Evolutionary conservation across 2,113 vertebrate genomes (phyloP).

Genomic region (Corythornis cristatus): DNA sequence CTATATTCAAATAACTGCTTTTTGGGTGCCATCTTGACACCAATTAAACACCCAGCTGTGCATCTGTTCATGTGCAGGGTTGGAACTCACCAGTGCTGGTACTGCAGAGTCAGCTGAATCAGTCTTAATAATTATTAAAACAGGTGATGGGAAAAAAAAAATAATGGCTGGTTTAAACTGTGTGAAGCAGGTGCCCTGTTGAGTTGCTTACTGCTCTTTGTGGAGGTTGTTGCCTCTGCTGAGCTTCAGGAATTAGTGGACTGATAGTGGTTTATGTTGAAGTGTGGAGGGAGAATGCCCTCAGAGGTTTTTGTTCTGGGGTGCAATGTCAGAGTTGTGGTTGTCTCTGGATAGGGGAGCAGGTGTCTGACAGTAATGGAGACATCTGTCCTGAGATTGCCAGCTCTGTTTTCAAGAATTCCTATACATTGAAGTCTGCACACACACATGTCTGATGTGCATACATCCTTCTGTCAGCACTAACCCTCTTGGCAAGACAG

Average conservation of each 20-base stretch:
- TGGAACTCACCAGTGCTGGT: not conserved
- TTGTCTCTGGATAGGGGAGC: not conserved
- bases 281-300: not conserved
- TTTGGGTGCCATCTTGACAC: conserved; percentile 34
- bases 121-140: conserved; percentile 45
- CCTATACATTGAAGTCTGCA: not conserved
- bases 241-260: not conserved
- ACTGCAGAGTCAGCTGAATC: not conserved
- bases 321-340: not conserved
- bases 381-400: not conserved
- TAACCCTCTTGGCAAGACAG: not conserved
- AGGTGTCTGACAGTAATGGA: not conserved
- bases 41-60: conserved; percentile 51
- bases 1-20: conserved; percentile 25
- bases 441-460: rapidly evolving
- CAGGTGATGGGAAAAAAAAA: not conserved
- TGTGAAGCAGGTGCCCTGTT: not conserved
- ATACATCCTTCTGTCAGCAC: not conserved
- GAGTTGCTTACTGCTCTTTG: not conserved
- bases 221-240: not conserved
- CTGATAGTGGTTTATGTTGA: not conserved
- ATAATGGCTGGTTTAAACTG: not conserved
- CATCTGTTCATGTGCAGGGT: not conserved
- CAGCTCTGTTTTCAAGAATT: not conserved
- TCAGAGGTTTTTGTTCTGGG: not conserved